Evolutionary conservation across 2,888 invertebrate genomes (phyloP), one percentile per base, ranked within the genome.

Genomic region (Diarsia brunnea): DNA sequence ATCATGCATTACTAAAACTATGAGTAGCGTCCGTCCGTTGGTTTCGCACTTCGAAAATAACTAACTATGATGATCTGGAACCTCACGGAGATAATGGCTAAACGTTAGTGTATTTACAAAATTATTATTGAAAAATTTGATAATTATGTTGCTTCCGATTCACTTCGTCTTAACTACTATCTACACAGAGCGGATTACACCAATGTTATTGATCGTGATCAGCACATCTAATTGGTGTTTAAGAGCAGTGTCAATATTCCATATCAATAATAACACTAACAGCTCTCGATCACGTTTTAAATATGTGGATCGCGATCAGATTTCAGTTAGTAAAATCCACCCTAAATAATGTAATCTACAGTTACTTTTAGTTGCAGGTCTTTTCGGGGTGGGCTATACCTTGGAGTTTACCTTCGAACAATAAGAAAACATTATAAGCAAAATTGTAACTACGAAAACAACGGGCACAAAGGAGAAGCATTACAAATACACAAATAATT

Each of bases 331-430:
- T 63, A 31, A 43, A 63, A 63, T 63, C n/a, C 63, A 63, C n/a
- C 43, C 43, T n/a, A 78, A 60, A 70, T 66, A 67, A 63, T 78
- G 63, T 38, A 61, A 66, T 45, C 84, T 80, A 84, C 64, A 58
- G 31, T 81, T 81, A 81, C 80, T 84, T 79, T 65, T 84, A 55
- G 64, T 55, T 69, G 80, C 84, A 60, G 84, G 84, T 68, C 68
- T 79, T 84, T 84, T 79, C 84, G 63, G 64, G 78, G 43, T 65
- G 67, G 64, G 78, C 31, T 65, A 79, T 81, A 81, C 84, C 84
- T 81, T 84, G 84, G 19, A 69, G 84, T 81, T 80, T 81, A 84
- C 80, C 80, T 81, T 84, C 19, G 80, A 80, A 80, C 80, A 80
- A 80, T 80, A 80, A 80, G 60, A 81, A 81, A 71, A 81, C 79